These are phyloP conservation scores for Indicator indicator DNA, from an alignment of 2,113 vertebrate genomes.

Conservation along the genomic window DNA sequence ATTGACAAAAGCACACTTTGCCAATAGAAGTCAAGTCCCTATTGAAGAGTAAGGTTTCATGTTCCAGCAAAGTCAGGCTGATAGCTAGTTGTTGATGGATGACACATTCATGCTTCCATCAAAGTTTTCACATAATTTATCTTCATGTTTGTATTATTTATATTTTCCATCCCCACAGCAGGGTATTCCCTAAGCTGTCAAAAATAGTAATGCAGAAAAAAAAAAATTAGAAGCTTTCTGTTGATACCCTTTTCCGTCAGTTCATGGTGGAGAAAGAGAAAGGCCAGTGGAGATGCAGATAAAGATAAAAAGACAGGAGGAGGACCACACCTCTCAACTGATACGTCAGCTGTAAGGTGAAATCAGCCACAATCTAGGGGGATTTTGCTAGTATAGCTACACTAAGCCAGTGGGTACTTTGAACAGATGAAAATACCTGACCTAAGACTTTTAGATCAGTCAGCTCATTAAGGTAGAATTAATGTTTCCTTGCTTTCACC, in stretches of 20 bases:
- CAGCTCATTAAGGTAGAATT: neutral
- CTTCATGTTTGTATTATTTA: neutral
- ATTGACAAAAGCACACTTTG: neutral
- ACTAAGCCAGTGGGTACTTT: neutral
- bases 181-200: constrained; percentile 2
- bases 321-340: neutral
- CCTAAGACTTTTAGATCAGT: neutral
- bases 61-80: neutral
- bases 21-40: neutral
- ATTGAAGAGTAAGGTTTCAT: neutral
- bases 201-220: neutral
- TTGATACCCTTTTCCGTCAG: neutral
- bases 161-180: neutral
- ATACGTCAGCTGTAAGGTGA: neutral
- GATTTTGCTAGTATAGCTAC: neutral
- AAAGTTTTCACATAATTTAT: neutral
- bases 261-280: neutral
- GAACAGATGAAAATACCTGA: neutral
- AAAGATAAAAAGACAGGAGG: neutral
- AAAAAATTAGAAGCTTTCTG: neutral
- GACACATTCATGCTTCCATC: neutral
- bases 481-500: neutral
- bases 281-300: neutral
- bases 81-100: neutral
- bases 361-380: neutral